Evolutionary conservation across 2,888 invertebrate species (phyloP).

Genomic region (Gasteruption jaculator): DNA sequence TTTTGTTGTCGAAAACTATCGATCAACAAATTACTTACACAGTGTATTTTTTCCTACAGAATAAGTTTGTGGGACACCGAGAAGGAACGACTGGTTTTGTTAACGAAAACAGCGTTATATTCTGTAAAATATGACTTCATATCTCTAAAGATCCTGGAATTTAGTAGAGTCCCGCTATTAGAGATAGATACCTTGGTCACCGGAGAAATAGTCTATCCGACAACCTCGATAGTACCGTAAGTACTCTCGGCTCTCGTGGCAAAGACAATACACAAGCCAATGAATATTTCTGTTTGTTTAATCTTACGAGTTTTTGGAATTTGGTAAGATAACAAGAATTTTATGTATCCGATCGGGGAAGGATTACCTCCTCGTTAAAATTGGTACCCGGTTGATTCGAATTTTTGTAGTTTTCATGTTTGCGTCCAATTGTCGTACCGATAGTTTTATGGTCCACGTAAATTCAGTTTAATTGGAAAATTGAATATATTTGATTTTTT

Average conservation of each 20-base stretch:
- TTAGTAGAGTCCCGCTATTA: constrained; percentile 64
- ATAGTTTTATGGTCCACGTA: too few relatives aligned
- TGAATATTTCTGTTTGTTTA: neutral
- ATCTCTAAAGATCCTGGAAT: constrained; percentile 69
- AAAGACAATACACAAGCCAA: neutral
- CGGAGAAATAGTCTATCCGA: constrained; percentile 78
- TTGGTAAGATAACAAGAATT: neutral
- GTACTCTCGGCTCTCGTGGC: constrained; percentile 52
- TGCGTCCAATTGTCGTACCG: too few relatives aligned
- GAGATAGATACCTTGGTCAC: constrained; percentile 68
- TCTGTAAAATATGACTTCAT: constrained; percentile 84
- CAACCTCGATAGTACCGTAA: constrained; percentile 80
- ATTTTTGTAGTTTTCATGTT: too few relatives aligned
- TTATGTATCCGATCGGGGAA: neutral
- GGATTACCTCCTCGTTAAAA: neutral
- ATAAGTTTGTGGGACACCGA: constrained; percentile 87
- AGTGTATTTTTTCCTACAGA: constrained; percentile 53
- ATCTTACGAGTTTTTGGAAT: neutral
- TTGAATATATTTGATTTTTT: too few relatives aligned
- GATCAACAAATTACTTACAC: constrained; percentile 1
- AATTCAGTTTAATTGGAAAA: too few relatives aligned
- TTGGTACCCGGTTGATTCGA: too few relatives aligned
- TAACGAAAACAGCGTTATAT: constrained; percentile 70
- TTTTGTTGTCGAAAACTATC: neutral
- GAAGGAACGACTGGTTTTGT: constrained; percentile 71